A percentile compares a stretch with the other conserved stretches of the same genome.
Conservation (phyloP, 2,113 vertebrate species). For the Cygnus atratus region DNA sequence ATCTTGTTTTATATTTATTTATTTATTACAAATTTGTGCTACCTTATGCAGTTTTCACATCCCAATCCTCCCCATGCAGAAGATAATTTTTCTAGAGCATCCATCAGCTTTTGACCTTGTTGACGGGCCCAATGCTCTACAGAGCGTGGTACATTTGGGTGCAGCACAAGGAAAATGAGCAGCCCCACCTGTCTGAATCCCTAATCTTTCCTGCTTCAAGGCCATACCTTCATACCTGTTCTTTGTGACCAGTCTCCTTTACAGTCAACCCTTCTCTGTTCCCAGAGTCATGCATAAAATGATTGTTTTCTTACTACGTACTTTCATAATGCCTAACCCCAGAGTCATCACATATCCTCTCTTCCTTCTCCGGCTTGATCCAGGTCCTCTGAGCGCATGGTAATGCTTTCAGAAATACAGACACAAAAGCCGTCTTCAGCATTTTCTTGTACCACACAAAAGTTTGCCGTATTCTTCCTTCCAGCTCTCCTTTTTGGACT, state of each 20-base stretch:
- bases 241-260: background rate
- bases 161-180: background rate
- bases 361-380: accelerated
- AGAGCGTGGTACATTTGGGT: background rate
- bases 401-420: background rate
- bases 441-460: background rate
- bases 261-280: background rate
- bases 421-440: background rate
- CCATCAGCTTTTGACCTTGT: background rate
- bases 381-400: background rate
- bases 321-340: background rate
- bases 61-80: background rate
- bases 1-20: background rate
- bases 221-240: accelerated
- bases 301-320: background rate
- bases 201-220: background rate
- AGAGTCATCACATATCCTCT: background rate
- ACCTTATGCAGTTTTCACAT: background rate
- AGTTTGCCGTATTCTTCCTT: background rate
- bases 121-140: background rate
- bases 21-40: background rate
- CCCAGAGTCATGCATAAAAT: background rate
- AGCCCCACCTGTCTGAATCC: background rate
- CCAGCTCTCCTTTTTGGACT: background rate
- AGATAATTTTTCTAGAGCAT: background rate